Conservation (phyloP, 2,113 vertebrate genomes). For the Perca flavescens region DNA sequence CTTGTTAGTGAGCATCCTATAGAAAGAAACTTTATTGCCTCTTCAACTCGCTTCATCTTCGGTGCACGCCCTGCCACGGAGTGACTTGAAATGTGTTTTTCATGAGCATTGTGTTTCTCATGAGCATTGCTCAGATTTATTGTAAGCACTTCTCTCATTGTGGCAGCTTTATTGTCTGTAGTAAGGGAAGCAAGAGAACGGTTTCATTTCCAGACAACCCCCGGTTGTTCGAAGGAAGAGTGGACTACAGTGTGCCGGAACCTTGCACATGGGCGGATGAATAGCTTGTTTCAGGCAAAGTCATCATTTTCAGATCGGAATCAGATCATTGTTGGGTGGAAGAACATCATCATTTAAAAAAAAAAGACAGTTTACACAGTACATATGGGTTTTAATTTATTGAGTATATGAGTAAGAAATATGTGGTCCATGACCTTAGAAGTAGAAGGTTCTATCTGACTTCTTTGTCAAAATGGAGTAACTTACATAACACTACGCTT, state of each 20-base stretch:
- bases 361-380: neutral
- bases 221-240: conserved; percentile 20
- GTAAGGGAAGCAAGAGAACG: neutral
- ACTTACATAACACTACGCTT: neutral
- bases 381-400: neutral
- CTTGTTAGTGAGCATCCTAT: conserved; percentile 64
- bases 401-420: no score
- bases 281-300: conserved; percentile 9
- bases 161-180: conserved; percentile 58
- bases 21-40: conserved; percentile 63
- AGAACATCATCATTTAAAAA: neutral
- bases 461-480: neutral
- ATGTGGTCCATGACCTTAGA: neutral
- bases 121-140: neutral
- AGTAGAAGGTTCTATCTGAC: neutral
- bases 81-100: conserved; percentile 53
- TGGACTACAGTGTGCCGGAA: conserved; percentile 6
- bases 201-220: conserved; percentile 47
- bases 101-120: neutral
- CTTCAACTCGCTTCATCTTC: conserved; percentile 26
- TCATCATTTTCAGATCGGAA: neutral
- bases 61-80: neutral
- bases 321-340: conserved; percentile 8
- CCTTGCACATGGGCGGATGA: neutral
- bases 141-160: conserved; percentile 12